Evolutionary conservation across 2,113 vertebrate species (phyloP).

Genomic region (Corythornis cristatus): DNA sequence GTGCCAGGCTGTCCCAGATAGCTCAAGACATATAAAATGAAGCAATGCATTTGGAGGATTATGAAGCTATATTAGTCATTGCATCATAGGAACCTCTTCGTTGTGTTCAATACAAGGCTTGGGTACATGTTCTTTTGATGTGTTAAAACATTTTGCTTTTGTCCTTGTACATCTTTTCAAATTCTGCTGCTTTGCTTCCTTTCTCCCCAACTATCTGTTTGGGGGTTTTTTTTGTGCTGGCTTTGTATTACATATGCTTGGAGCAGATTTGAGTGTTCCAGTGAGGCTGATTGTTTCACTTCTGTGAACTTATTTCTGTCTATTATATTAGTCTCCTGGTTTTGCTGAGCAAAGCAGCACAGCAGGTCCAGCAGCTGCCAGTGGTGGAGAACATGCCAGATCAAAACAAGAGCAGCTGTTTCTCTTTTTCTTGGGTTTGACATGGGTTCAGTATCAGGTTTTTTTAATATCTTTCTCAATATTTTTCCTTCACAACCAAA

Average conservation of each 20-base stretch:
- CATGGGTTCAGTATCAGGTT: background rate
- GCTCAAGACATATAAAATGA: background rate
- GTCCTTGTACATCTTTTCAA: background rate
- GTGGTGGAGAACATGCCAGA: constrained; percentile 1
- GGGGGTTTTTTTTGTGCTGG: background rate
- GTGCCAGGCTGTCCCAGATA: background rate
- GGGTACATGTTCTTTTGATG: background rate
- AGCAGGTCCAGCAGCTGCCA: constrained; percentile 36
- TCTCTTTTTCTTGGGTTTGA: constrained; percentile 3
- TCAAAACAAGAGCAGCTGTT: constrained; percentile 39
- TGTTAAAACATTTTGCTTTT: background rate
- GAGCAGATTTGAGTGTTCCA: background rate
- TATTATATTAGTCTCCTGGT: background rate
- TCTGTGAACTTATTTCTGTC: constrained; percentile 23
- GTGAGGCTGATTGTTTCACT: background rate
- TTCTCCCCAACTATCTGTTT: background rate
- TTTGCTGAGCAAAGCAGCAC: constrained; percentile 37
- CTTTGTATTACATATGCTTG: background rate
- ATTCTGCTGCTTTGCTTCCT: background rate
- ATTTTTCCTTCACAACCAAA: background rate
- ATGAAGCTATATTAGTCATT: background rate
- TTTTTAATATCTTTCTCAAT: background rate
- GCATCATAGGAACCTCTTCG: background rate
- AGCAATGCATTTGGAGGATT: background rate
- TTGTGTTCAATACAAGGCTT: too few species aligned